These are phyloP conservation scores for Hassar affinis DNA, from an alignment of 2,113 vertebrate species.

Conservation along the genomic window DNA sequence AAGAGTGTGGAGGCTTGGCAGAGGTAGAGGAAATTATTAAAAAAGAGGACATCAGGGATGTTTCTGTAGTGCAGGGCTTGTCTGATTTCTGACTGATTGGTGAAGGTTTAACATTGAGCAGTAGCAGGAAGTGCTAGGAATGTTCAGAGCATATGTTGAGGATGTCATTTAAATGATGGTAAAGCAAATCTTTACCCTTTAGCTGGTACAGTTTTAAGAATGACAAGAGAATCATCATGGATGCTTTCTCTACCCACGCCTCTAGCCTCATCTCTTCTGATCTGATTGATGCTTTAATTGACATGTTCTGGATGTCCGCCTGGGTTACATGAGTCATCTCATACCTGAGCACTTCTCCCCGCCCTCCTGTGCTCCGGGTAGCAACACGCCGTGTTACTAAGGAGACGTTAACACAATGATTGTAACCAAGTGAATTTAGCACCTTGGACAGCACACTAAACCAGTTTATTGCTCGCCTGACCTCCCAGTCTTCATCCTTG, in stretches of 20 bases:
- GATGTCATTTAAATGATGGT: too few species aligned
- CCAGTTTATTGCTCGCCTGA: conserved; percentile 87
- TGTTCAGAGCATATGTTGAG: neutral
- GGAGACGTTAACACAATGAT: neutral
- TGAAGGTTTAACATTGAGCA: neutral
- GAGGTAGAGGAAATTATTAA: neutral
- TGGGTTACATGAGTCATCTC: neutral
- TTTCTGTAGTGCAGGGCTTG: neutral
- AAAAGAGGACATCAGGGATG: neutral
- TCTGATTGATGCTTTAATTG: neutral
- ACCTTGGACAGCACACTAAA: conserved; percentile 88
- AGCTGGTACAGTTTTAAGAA: neutral
- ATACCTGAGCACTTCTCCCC: neutral
- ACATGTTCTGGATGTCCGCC: neutral
- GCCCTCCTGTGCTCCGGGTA: neutral
- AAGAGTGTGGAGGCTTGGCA: neutral
- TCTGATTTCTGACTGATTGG: neutral
- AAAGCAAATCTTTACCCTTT: neutral
- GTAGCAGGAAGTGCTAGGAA: neutral
- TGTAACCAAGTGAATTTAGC: conserved; percentile 90
- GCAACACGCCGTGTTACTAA: neutral
- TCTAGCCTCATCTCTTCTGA: neutral
- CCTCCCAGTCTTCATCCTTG: conserved; percentile 80
- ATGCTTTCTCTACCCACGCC: neutral
- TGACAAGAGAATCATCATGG: neutral